Conservation (phyloP, 2,113 vertebrate genomes). For the Spermophilus dauricus region DNA sequence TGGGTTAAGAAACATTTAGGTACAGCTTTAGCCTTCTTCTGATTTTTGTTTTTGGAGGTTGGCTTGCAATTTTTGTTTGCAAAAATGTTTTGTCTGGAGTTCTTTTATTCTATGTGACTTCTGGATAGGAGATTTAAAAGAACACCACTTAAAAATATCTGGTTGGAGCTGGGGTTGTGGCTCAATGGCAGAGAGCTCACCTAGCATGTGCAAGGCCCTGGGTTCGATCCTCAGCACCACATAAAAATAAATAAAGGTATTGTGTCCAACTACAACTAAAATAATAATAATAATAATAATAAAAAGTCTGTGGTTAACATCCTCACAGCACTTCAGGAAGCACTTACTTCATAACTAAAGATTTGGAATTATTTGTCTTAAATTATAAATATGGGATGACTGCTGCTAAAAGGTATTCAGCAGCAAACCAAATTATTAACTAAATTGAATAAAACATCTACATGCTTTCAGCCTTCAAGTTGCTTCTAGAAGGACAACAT, state of each 20-base stretch:
- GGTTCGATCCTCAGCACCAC: too few species aligned
- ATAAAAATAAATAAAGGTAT: too few species aligned
- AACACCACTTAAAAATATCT: constrained; percentile 68
- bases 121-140: constrained; percentile 68
- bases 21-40: constrained; percentile 50
- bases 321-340: constrained; percentile 71
- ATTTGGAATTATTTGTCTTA: constrained; percentile 73
- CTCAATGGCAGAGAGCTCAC: too few species aligned
- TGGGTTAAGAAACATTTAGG: constrained; percentile 54
- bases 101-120: constrained; percentile 64
- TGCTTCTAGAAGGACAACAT: constrained; percentile 80
- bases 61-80: constrained; percentile 73
- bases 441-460: constrained; percentile 61
- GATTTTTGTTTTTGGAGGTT: constrained; percentile 35
- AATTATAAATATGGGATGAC: constrained; percentile 78
- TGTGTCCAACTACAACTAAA: too few species aligned
- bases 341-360: constrained; percentile 74
- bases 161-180: too few species aligned
- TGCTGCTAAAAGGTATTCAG: constrained; percentile 66
- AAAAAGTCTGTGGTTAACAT: neutral
- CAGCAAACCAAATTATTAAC: constrained; percentile 74
- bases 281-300: too few species aligned
- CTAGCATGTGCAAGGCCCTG: too few species aligned
- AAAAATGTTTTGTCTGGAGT: constrained; percentile 46
- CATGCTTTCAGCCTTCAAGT: constrained; percentile 84